Evolutionary conservation across 2,888 invertebrate genomes (phyloP), one percentile per base, ranked within the genome.

Genomic region (Cordylochernes scorpioides): DNA sequence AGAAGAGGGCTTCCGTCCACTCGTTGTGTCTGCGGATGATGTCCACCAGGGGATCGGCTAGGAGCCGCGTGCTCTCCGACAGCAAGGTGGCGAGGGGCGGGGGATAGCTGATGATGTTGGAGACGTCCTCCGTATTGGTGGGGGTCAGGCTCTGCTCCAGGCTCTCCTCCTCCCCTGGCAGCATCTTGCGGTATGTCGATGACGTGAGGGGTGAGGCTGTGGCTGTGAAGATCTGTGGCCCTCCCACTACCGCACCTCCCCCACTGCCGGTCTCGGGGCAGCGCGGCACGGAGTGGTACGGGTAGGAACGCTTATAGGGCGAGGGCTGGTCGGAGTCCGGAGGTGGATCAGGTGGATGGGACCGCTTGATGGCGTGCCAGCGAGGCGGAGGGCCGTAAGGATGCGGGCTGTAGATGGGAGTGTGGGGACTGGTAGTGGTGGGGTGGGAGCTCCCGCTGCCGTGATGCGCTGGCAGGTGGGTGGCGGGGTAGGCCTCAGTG

Each of bases 401-500:
- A 4, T 30, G 27, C 3, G 34, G 29, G 6, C 28, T 31, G 0
- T 31, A 29, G 14, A 31, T 32, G 1, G 30, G 35, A 24, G 37
- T 31, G 16, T 33, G 33, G 4, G 30, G 27, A 3, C 33, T 30
- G 6, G 29, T 31, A 0, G 33, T 28, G 14, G 31, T 32, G 1
- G 30, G 35, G 21, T 39, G 33, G 19, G 36, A 33, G 15, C 33
- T 31, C 15, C 34, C 24, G 17, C 35, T 33, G 15, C 36, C 39
- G 24, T 40, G 41, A 27, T 35, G 35, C 16, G 40, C 29, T 19
- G 41, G 27, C 18, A 34, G 25, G 15, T 38, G 39, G 12, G 42
- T 36, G 10, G 41, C 40, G 17, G 39, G 37, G 15, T 36, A 39
- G 24, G 39, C 39, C 25, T 35, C 33, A 17, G 27, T 18, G 4